Base-by-base conservation (phyloP, 2,888 invertebrate genomes). In the Cataglyphis rosenhaueri region DNA sequence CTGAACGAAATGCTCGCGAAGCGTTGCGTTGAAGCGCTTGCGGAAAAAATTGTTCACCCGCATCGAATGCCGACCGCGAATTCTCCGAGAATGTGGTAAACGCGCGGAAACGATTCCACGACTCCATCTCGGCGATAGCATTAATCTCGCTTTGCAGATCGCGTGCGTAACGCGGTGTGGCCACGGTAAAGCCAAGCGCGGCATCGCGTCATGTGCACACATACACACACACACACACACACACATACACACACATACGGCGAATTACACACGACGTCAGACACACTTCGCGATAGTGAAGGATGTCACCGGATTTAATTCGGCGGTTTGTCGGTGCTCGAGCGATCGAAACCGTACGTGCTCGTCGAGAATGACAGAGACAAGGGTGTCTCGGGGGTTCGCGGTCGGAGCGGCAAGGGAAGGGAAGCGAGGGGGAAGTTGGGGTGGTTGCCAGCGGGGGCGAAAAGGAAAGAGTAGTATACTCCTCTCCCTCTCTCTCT, bases 241-340 rank as follows among this genome's bases (percentile, higher is more conserved):
- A 25, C 25, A 25, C 25, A 25, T 1, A 25, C 25, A 25, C 25
- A 25, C 25, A 48, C 18, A 59, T 59, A 79, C 78, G 71, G 32
- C 44, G 55, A 71, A 79, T 79, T 79, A 79, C 59, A 79, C 71
- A 71, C 78, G 71, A 82, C 79, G 82, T 82, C 78, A 68, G 82
- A 82, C 66, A 82, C 82, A 82, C 81, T 76, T 78, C 82, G 78
- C 35, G 78, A 76, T 76, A 65, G 81, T 66, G 81, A 82, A 82
- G 82, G 78, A 78, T 78, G 82, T 82, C 82, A 82, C 48, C 41
- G 82, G 61, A 82, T 82, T 78, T 79, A 78, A 82, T 82, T 68
- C 66, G 78, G 82, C 75, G 66, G 66, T 78, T 68, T 78, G 82
- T 82, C 78, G 82, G 78, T 52, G 48, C 78, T 52, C 75, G 76